Percentiles rank a stretch among this genome's conserved stretches.
Conservation (phyloP, 2,797 vertebrate species). For the Delichon dasypus region DNA sequence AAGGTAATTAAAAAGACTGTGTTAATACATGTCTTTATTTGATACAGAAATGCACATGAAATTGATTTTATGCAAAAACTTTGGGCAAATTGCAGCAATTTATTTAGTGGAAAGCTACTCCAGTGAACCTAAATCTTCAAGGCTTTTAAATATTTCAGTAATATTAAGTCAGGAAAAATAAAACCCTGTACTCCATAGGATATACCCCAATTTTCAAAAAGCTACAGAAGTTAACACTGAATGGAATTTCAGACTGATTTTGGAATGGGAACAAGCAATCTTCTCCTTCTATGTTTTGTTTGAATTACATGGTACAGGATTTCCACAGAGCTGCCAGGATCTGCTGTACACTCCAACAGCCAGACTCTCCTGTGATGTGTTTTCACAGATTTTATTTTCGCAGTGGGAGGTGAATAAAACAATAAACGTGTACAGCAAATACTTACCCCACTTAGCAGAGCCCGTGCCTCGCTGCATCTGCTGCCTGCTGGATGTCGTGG, state of each 20-base stretch:
- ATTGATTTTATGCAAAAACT: neutral
- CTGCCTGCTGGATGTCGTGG: neutral
- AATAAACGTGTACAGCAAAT: neutral
- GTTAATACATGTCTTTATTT: neutral
- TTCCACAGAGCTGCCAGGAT: neutral
- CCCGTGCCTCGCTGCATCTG: accelerated
- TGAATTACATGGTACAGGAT: neutral
- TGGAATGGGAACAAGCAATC: neutral
- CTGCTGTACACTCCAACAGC: neutral
- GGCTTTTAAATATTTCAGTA: neutral
- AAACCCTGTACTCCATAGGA: accelerated
- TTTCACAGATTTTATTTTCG: neutral
- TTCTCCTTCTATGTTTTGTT: neutral
- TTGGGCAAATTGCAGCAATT: neutral
- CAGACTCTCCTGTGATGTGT: neutral
- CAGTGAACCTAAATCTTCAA: neutral
- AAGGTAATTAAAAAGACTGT: neutral
- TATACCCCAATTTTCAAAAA: neutral
- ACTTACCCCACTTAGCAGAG: neutral
- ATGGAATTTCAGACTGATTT: neutral
- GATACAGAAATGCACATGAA: neutral
- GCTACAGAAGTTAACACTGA: neutral
- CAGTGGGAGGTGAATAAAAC: neutral
- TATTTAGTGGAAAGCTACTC: neutral
- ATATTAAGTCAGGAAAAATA: neutral